Evolutionary conservation across 1,140 invertebrate genomes (phyloP), one percentile per base, ranked within the genome.

Genomic region (Leguminivora glycinivorella): DNA sequence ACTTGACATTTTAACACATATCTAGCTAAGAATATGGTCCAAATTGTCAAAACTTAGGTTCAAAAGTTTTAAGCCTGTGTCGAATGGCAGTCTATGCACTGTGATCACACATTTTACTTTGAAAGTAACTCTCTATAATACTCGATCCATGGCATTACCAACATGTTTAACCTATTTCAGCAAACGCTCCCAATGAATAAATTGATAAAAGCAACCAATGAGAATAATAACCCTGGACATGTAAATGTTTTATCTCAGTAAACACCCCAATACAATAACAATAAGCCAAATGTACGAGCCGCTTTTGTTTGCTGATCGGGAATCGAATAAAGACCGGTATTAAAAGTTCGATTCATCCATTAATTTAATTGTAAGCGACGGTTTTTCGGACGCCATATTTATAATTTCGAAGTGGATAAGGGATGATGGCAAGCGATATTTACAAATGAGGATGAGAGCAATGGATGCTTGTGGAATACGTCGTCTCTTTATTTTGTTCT

Each of bases 311-410:
- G 58, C 26, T 60, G 7, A 63, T 63, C 14, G 58, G 26, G 31
- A 31, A 29, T 26, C 58, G 56, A 29, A 29, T 29, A 31, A 63
- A 63, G 25, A 17, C 58, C n/a, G 58, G 58, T 63, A 63, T 63
- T 63, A 63, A 58, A 63, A 31, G 58, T 63, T 63, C 29, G 17
- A 26, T 63, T 26, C 25, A 17, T 26, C 58, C 58, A 63, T 63
- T 63, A 63, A 29, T 63, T 34, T 63, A 63, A 63, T 63, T 63
- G 58, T 63, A n/a, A 63, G 31, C 58, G 58, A 29, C 14, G 29
- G 10, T 9, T 9, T n/a, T 34, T 52, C 47, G 47, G 47, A 52
- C 7, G 4, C 19, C 47, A 22, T 22, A 22, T 52, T 52, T 52
- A n/a, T 52, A 22, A 22, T 52, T 19, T 22, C 19, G 2, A 3